Evolutionary conservation across 2,888 invertebrate genomes (phyloP).

Genomic region (Epinotia demarniana): DNA sequence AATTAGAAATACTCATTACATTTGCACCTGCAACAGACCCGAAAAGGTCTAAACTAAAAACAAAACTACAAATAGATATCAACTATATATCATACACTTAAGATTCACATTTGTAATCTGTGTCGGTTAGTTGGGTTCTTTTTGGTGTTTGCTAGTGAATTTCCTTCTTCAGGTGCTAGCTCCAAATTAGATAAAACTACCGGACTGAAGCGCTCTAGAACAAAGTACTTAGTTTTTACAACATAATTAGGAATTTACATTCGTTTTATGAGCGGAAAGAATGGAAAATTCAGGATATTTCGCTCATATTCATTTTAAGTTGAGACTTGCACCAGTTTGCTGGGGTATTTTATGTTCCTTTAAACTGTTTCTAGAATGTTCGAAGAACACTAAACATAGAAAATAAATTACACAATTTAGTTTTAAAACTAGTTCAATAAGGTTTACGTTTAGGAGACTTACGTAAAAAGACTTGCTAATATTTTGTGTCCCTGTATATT

Average conservation of each 20-base stretch:
- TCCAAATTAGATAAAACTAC: slow-evolving; percentile 43
- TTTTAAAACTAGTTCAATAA: too few relatives aligned
- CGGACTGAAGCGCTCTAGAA: slow-evolving; percentile 24
- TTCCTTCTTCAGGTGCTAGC: slow-evolving; percentile 21
- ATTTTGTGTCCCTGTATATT: too few relatives aligned
- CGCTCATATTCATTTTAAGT: slow-evolving; percentile 5
- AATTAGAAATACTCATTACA: slow-evolving; percentile 1
- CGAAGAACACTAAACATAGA: not conserved
- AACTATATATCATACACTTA: not conserved
- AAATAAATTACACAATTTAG: too few relatives aligned
- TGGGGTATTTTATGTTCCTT: not conserved
- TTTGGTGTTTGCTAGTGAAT: not conserved
- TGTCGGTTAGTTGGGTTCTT: not conserved
- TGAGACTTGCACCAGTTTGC: not conserved
- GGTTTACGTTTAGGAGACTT: too few relatives aligned
- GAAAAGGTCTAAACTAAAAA: not conserved
- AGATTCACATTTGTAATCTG: not conserved
- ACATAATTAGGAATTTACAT: slow-evolving; percentile 43
- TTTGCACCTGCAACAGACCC: not conserved
- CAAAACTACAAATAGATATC: too few relatives aligned
- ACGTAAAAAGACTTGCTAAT: too few relatives aligned
- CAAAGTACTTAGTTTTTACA: slow-evolving; percentile 43
- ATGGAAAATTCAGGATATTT: slow-evolving; percentile 25
- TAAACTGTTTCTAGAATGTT: not conserved
- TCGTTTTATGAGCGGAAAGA: slow-evolving; percentile 37